Evolutionary conservation across 2,113 vertebrate species (phyloP), one percentile per base, ranked within the genome.

Genomic region (Cyphomyrus discorhynchus): DNA sequence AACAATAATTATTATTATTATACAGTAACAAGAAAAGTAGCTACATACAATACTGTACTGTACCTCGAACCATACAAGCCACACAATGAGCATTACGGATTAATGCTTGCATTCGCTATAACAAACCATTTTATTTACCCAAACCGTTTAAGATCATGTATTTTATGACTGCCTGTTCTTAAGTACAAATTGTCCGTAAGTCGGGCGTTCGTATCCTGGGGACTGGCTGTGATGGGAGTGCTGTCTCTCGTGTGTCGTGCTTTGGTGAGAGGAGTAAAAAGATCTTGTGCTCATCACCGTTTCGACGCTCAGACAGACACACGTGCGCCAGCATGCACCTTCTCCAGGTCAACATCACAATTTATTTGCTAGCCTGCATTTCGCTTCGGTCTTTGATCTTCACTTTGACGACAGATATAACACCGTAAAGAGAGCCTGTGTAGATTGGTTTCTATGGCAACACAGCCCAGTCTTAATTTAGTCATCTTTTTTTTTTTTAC

Each of bases 401-500:
- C 62, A 6, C 45, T 88, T 11, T 88, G 58, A 49, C n/a, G 11
- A 89, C 45, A 74, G 70, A 89, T 80, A 27, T 80, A 80, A 89
- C 66, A 52, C 46, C 47, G 46, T 46, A 50, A 52, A 74, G 88
- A 80, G 88, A 66, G 70, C 70, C 47, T 89, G 70, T 80, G 88
- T 74, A 80, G 70, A 93, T 92, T 93, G 92, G 95, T 95, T 95
- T 94, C 95, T 94, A 95, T 95, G 93, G 94, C 93, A 95, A 95
- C 94, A 94, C 94, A 91, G 91, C 93, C 93, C 93, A 93, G 92
- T 95, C 94, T 94, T 94, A 93, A 93, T 94, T 93, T 93, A 91
- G 92, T 94, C 92, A 56, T 95, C 94, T 92, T 93, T 94, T 94
- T 39, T 39, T 35, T 93, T 94, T 94, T 94, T 92, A 66, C 91